phyloP scores from a whole-genome alignment of 2,797 vertebrate species.

The Rhabdomys pumilio region DNA sequence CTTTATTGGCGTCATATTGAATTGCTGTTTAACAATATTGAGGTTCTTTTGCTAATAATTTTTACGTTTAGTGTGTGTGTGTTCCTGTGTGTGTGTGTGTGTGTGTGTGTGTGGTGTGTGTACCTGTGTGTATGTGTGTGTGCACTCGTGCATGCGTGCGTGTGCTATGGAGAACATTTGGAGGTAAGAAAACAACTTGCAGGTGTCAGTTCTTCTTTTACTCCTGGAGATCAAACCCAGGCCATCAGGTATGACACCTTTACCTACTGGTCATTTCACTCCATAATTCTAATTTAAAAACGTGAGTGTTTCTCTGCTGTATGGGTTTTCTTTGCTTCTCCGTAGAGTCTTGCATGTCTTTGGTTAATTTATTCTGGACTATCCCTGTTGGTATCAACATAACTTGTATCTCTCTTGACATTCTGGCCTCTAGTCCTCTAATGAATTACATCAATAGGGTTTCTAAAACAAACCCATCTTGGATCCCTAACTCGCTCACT shows the following conservation, averaged over 20 bases:
- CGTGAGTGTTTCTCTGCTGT: background rate
- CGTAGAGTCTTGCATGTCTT: background rate
- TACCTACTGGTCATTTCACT: background rate
- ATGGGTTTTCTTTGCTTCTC: background rate
- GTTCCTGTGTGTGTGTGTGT: background rate
- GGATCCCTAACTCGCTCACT: background rate
- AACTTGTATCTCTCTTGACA: background rate
- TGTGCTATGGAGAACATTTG: background rate
- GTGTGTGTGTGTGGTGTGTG: background rate
- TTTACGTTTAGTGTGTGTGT: background rate
- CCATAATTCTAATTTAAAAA: background rate
- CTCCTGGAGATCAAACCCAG: background rate
- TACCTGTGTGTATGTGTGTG: too few relatives aligned
- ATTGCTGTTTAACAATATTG: background rate
- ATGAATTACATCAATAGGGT: background rate
- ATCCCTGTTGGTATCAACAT: background rate
- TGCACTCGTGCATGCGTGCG: rapidly evolving
- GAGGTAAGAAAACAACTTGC: background rate
- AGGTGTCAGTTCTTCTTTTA: background rate
- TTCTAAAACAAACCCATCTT: background rate
- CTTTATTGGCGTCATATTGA: background rate
- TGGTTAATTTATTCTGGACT: background rate
- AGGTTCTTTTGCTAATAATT: background rate
- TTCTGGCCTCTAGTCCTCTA: background rate
- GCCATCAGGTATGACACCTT: background rate